Evolutionary conservation across 1,140 invertebrate species (phyloP).

Genomic region (Bilobella aurantiaca): DNA sequence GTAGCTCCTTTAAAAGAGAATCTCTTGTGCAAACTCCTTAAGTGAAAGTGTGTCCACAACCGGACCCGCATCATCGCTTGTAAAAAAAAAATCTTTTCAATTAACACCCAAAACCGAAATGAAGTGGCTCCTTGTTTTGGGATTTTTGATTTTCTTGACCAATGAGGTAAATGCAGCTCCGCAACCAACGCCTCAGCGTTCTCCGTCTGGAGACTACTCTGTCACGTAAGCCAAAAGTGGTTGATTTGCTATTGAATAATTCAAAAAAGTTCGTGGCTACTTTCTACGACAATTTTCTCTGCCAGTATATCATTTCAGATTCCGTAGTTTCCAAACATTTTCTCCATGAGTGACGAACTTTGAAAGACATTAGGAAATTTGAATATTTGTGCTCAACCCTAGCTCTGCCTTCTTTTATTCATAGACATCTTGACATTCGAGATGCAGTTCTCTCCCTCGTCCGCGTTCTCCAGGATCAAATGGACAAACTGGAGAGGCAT

Average conservation of each 20-base stretch:
- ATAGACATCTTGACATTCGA: conserved; percentile 66
- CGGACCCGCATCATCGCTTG: no score
- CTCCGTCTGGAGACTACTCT: conserved; percentile 24
- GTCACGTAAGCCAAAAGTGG: no score
- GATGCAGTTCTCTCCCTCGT: conserved; percentile 69
- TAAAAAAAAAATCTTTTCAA: no score
- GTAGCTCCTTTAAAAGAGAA: no score
- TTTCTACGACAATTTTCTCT: no score
- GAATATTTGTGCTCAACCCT: background rate
- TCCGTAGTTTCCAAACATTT: background rate
- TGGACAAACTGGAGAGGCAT: conserved; percentile 72
- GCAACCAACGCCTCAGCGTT: conserved; percentile 11
- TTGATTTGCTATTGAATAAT: no score
- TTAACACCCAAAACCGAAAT: no score
- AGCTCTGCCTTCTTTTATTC: conserved; percentile 32
- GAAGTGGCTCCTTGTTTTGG: background rate
- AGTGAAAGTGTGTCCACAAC: no score
- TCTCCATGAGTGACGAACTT: no score
- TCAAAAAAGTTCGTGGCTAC: no score
- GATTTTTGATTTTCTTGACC: background rate
- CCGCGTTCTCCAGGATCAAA: conserved; percentile 63
- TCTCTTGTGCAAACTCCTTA: no score
- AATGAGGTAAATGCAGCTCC: conserved; percentile 7
- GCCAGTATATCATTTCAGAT: background rate
- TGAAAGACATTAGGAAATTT: background rate